Percentiles rank a stretch among this genome's conserved stretches.
phyloP scores from a whole-genome alignment of 2,113 vertebrate species.

The Astatoreochromis straeleni region DNA sequence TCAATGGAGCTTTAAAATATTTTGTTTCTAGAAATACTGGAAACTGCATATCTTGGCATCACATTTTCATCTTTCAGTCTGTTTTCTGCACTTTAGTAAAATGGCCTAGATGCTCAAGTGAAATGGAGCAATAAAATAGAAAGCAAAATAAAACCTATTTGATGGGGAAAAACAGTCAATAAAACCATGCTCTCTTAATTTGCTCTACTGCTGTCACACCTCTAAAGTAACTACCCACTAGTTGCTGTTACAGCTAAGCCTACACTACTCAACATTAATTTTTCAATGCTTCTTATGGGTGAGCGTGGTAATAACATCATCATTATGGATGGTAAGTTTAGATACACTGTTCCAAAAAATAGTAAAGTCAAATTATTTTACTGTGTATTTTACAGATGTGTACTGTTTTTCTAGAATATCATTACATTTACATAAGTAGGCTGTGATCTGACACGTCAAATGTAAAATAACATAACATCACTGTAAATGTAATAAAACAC shows the following conservation, averaged over 20 bases:
- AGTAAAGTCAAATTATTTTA: too few species aligned
- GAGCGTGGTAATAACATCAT: background rate
- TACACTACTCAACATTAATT: background rate
- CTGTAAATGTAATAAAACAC: too few species aligned
- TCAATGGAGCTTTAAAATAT: background rate
- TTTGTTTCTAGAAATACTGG: background rate
- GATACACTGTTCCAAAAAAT: background rate
- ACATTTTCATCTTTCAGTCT: background rate
- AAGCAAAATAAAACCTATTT: background rate
- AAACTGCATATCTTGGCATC: background rate
- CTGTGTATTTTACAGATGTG: too few species aligned
- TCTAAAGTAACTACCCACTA: background rate
- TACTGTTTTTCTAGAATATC: too few species aligned
- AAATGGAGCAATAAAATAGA: background rate
- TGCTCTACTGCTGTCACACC: background rate
- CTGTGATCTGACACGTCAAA: too few species aligned
- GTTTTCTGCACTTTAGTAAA: background rate
- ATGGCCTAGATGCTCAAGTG: background rate
- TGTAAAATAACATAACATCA: too few species aligned
- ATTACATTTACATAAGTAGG: too few species aligned
- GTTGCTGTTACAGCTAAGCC: background rate
- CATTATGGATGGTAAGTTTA: background rate
- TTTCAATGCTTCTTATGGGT: background rate
- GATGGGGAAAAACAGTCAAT: background rate
- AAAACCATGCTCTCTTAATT: background rate